A percentile compares a stretch with the other conserved stretches of the same genome.
These are phyloP conservation scores for Xyrichtys novacula DNA, from an alignment of 2,797 vertebrate species.

Conservation along the genomic window DNA sequence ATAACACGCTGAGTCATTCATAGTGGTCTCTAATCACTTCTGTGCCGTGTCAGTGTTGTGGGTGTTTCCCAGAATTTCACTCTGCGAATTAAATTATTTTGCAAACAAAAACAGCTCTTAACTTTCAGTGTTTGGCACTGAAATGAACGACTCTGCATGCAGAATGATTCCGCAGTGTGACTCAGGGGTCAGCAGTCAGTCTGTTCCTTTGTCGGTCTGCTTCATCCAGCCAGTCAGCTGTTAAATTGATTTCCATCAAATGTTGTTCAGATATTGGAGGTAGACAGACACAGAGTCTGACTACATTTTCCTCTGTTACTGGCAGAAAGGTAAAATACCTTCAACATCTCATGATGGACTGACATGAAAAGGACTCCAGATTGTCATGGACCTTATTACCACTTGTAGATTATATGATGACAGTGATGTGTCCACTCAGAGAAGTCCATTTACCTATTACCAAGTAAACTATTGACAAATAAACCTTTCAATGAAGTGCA, in stretches of 20 bases:
- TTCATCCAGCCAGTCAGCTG: not conserved
- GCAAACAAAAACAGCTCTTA: conserved; percentile 6
- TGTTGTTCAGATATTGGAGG: not conserved
- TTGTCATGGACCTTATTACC: too few relatives aligned
- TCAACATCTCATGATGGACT: not conserved
- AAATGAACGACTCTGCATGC: not conserved
- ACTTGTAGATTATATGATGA: too few relatives aligned
- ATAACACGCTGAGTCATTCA: conserved; percentile 54
- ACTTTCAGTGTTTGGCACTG: not conserved
- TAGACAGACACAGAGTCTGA: too few relatives aligned
- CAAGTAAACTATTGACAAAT: too few relatives aligned
- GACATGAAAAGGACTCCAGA: too few relatives aligned
- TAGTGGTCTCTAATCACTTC: conserved; percentile 38
- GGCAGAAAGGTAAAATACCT: not conserved
- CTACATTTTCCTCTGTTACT: not conserved
- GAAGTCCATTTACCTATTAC: too few relatives aligned
- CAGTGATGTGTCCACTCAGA: too few relatives aligned
- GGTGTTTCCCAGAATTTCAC: conserved; percentile 43
- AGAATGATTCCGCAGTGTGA: not conserved
- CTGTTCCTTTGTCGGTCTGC: too few relatives aligned
- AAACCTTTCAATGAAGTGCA: too few relatives aligned
- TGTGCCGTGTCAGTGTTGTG: conserved; percentile 31
- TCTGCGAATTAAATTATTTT: conserved; percentile 16
- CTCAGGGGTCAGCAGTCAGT: not conserved
- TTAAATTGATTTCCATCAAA: not conserved